Evolutionary conservation across 1,140 invertebrate genomes (phyloP).

Genomic region (Drosophila ironensis): DNA sequence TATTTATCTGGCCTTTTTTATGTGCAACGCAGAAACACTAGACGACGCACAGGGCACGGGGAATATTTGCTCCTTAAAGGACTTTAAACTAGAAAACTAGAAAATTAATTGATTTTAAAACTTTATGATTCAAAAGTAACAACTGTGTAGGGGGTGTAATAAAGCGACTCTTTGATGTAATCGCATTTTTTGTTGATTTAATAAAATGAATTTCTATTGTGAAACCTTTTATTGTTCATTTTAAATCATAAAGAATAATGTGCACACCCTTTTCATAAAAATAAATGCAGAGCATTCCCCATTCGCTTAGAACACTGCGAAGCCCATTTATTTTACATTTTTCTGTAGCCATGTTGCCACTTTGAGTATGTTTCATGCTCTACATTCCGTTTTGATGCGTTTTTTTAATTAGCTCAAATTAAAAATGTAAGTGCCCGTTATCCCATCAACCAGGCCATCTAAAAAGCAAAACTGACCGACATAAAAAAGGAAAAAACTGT

Average conservation of each 20-base stretch:
- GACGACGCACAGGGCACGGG: neutral
- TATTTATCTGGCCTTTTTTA: conserved; percentile 53
- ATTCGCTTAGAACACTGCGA: neutral
- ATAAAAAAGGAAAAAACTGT: too few species aligned
- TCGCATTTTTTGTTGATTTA: too few species aligned
- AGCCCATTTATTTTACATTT: neutral
- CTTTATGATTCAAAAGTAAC: neutral
- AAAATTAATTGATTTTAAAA: neutral
- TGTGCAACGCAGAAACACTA: conserved; percentile 27
- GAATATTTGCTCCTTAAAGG: neutral
- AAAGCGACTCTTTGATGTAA: too few species aligned
- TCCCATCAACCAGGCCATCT: neutral
- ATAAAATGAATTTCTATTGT: too few species aligned
- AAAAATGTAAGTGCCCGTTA: conserved; percentile 48
- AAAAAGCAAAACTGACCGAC: conserved; percentile 14
- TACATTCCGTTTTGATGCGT: conserved; percentile 33
- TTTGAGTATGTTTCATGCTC: conserved; percentile 16
- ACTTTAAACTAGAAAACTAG: neutral
- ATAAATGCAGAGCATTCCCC: neutral
- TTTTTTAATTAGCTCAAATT: conserved; percentile 60
- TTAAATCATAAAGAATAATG: neutral
- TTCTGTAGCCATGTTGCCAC: conserved; percentile 4
- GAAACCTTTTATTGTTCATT: neutral
- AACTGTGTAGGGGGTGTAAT: too few species aligned
- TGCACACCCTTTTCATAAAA: neutral